Conservation (phyloP, 37 sponge, comb jelly and placozoan genomes). For the Spongilla lacustris region DNA sequence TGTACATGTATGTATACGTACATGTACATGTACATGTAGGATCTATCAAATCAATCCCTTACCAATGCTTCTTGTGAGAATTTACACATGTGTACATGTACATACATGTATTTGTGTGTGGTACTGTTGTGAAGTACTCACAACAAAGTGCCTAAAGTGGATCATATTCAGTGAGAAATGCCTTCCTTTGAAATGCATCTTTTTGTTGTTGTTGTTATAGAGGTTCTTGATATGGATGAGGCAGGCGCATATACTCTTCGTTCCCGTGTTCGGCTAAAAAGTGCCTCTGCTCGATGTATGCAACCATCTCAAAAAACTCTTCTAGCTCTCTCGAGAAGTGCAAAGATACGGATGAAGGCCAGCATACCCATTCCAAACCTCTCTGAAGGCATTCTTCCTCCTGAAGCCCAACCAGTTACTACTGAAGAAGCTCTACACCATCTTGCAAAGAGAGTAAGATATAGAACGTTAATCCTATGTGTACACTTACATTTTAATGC, state of each 20-base stretch:
- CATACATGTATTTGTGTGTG: too few species aligned
- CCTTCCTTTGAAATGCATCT: too few species aligned
- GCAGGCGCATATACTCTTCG: background rate
- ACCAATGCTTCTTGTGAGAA: too few species aligned
- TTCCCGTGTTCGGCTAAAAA: background rate
- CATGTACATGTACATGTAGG: too few species aligned
- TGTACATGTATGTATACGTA: too few species aligned
- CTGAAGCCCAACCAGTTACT: constrained; percentile 68
- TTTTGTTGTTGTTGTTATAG: background rate
- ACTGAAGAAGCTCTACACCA: constrained; percentile 59
- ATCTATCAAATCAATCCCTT: too few species aligned
- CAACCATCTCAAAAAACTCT: constrained; percentile 2
- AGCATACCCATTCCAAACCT: constrained; percentile 55
- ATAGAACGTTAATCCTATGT: background rate
- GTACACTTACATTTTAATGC: background rate
- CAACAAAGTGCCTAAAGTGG: too few species aligned
- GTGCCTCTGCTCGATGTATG: background rate
- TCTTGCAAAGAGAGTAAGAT: constrained; percentile 59
- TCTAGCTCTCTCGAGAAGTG: constrained; percentile 14
- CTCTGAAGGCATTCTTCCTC: constrained; percentile 68
- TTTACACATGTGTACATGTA: too few species aligned
- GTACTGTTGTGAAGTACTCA: too few species aligned
- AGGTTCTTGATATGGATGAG: background rate
- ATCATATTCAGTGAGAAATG: too few species aligned
- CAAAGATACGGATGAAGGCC: constrained; percentile 50